Evolutionary conservation across 2,888 invertebrate genomes (phyloP).

Genomic region (Fissipunctia ypsillon): DNA sequence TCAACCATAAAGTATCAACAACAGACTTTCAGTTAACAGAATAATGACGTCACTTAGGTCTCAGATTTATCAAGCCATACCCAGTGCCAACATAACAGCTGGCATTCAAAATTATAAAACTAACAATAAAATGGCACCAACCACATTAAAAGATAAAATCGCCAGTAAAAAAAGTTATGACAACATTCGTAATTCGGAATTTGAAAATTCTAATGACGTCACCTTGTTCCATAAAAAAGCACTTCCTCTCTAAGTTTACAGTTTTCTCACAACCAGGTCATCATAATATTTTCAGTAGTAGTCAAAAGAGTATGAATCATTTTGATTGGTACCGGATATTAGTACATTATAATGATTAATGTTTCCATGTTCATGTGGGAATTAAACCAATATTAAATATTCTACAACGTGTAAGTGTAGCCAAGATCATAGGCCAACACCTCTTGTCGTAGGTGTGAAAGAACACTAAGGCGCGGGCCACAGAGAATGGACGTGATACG

Average conservation of each 20-base stretch:
- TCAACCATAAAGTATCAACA: no score
- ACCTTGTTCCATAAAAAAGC: conserved; percentile 36
- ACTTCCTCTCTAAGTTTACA: conserved; percentile 53
- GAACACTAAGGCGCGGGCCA: no score
- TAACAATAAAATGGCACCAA: background rate
- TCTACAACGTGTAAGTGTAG: background rate
- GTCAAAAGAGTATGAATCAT: conserved; percentile 63
- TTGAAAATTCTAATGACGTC: conserved; percentile 33
- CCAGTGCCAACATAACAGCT: background rate
- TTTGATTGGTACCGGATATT: conserved; percentile 67
- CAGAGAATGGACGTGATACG: no score
- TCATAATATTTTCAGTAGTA: conserved; percentile 65
- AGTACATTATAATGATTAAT: conserved; percentile 66
- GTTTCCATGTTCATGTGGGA: conserved; percentile 59
- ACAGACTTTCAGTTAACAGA: background rate
- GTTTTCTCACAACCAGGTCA: conserved; percentile 59
- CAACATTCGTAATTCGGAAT: conserved; percentile 6
- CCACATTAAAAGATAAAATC: conserved; percentile 5
- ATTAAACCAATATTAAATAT: conserved; percentile 22
- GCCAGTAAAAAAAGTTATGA: conserved; percentile 17
- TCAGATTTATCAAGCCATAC: background rate
- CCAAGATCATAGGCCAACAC: no score
- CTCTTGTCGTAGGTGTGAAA: no score
- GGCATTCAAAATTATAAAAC: conserved; percentile 1
- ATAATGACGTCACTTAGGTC: background rate